These are phyloP conservation scores for Eupithecia pulchellata DNA, from an alignment of 2,888 invertebrate genomes.

Conservation along the genomic window DNA sequence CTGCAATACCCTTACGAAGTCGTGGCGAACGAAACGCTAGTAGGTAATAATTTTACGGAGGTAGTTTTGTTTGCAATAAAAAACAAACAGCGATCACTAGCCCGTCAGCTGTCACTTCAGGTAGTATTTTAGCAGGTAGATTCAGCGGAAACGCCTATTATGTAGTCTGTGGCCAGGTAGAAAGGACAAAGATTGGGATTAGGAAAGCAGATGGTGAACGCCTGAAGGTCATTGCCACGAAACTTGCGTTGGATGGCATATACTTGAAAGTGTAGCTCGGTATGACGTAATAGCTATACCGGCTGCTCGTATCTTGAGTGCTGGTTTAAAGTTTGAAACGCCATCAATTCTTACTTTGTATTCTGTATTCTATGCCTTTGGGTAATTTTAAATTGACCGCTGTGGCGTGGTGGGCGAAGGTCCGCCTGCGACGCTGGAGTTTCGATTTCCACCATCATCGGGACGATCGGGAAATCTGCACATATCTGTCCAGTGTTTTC, in stretches of 20 bases:
- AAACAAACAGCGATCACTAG: background rate
- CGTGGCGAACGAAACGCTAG: too few species aligned
- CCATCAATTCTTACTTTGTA: background rate
- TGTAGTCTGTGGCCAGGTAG: background rate
- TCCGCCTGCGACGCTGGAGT: too few species aligned
- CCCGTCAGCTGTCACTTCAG: background rate
- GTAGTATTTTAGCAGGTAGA: slow-evolving; percentile 8
- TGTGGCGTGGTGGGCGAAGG: too few species aligned
- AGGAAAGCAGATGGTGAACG: slow-evolving; percentile 10
- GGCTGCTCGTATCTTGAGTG: background rate
- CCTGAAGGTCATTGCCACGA: slow-evolving; percentile 9
- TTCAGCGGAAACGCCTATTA: background rate
- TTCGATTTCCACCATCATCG: too few species aligned
- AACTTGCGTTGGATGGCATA: background rate
- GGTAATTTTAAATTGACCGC: too few species aligned
- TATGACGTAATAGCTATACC: background rate
- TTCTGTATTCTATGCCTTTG: too few species aligned
- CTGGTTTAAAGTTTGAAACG: background rate
- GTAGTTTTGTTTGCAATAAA: background rate
- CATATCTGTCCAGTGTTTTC: too few species aligned
- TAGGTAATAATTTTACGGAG: background rate
- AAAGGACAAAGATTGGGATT: background rate
- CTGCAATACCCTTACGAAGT: too few species aligned
- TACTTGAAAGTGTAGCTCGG: background rate
- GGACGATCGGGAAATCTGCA: too few species aligned